phyloP scores from a whole-genome alignment of 2,113 vertebrate genomes.

The Petromus typicus region DNA sequence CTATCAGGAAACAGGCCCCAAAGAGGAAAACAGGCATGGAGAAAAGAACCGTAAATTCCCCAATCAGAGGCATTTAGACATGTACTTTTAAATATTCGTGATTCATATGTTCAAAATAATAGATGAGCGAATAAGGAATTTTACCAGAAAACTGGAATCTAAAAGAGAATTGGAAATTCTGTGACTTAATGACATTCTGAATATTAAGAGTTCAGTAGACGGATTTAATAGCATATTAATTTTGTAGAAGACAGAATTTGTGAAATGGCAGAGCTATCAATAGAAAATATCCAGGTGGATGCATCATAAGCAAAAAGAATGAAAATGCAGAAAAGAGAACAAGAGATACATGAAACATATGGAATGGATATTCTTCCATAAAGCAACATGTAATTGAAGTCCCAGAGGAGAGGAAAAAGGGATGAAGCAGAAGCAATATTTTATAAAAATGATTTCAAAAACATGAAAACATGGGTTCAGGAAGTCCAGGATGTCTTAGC shows the following conservation, averaged over 20 bases:
- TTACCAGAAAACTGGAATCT: background rate
- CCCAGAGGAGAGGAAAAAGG: background rate
- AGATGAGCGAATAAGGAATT: background rate
- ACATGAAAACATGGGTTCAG: background rate
- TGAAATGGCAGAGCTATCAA: background rate
- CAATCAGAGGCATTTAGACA: background rate
- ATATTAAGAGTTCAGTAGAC: slow-evolving; percentile 6
- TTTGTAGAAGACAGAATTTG: background rate
- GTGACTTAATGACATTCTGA: background rate
- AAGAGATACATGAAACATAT: background rate
- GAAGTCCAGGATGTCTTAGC: background rate
- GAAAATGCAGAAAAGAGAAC: background rate
- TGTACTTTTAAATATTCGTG: background rate
- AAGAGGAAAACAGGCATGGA: background rate
- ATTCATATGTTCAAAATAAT: background rate
- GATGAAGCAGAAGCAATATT: background rate
- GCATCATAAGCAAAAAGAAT: background rate
- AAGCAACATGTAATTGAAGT: background rate
- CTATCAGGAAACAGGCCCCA: background rate
- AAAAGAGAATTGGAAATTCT: background rate
- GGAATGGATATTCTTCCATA: background rate
- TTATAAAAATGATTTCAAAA: background rate
- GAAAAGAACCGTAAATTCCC: background rate
- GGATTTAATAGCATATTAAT: background rate
- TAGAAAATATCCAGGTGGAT: background rate